phyloP scores from a whole-genome alignment of 2,888 invertebrate species.

The Anoplius nigerrimus region DNA sequence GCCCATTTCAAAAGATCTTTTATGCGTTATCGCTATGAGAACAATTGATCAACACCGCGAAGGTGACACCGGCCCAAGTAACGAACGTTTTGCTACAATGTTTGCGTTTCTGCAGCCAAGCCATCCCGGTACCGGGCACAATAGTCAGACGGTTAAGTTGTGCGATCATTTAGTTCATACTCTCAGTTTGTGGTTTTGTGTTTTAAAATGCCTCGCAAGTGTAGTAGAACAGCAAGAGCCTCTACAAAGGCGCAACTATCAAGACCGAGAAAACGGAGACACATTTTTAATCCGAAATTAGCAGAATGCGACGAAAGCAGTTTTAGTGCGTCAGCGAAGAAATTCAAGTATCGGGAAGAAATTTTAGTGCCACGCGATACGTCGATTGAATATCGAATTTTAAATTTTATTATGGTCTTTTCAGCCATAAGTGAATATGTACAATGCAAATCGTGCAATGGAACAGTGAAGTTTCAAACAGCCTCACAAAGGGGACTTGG shows the following conservation, averaged over 20 bases:
- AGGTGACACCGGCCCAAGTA: too few species aligned
- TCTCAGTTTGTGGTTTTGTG: too few species aligned
- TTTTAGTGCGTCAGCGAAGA: conserved; percentile 45
- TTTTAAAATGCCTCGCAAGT: conserved; percentile 6
- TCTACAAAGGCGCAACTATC: not conserved
- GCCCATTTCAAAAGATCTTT: too few species aligned
- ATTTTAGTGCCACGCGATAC: conserved; percentile 36
- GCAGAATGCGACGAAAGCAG: conserved; percentile 35
- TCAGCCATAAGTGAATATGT: conserved; percentile 35
- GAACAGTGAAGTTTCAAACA: conserved; percentile 46
- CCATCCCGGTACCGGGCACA: too few species aligned
- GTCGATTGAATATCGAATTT: conserved; percentile 44
- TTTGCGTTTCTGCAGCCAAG: too few species aligned
- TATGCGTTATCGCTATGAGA: too few species aligned
- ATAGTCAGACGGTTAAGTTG: too few species aligned
- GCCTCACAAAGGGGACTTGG: conserved; percentile 50
- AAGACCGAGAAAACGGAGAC: conserved; percentile 28
- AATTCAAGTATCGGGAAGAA: conserved; percentile 39
- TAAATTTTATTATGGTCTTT: conserved; percentile 46
- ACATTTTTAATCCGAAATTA: conserved; percentile 37
- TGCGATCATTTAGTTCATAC: too few species aligned
- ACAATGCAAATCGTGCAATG: conserved; percentile 41
- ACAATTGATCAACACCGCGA: too few species aligned
- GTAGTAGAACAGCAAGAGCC: not conserved
- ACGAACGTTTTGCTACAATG: too few species aligned